phyloP scores from a whole-genome alignment of 2,888 invertebrate genomes.

The Trichopoda pennipes region DNA sequence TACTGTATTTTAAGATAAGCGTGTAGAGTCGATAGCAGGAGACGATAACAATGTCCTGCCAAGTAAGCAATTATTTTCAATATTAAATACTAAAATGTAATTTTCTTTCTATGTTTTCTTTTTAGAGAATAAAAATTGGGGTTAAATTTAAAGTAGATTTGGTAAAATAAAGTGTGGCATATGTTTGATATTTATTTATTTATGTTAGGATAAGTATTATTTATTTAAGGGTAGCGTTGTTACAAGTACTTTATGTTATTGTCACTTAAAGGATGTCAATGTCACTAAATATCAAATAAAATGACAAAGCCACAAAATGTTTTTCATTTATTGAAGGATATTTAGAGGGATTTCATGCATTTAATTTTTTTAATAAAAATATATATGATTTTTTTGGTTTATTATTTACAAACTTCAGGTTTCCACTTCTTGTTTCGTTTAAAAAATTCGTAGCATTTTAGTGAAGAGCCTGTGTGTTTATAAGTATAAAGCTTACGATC shows the following conservation, averaged over 20 bases:
- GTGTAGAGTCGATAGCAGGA: conserved; percentile 3
- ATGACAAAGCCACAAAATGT: conserved; percentile 37
- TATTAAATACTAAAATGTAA: no score
- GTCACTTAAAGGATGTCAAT: conserved; percentile 42
- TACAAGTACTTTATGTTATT: conserved; percentile 25
- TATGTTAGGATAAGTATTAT: neutral
- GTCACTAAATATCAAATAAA: conserved; percentile 55
- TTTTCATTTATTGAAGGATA: no score
- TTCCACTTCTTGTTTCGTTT: no score
- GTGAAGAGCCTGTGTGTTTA: no score
- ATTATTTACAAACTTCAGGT: no score
- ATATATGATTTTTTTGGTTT: no score
- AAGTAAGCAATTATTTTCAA: no score
- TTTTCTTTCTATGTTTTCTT: neutral
- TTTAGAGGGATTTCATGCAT: no score
- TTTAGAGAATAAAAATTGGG: neutral
- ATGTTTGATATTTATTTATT: conserved; percentile 37
- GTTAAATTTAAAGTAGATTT: conserved; percentile 12
- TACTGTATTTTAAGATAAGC: conserved; percentile 24
- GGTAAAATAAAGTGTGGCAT: neutral
- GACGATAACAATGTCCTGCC: no score
- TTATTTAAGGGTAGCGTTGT: neutral
- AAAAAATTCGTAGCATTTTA: no score
- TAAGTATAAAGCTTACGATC: no score
- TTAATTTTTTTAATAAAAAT: no score